Percentiles rank a stretch among this genome's conserved stretches.
phyloP scores from a whole-genome alignment of 2,888 invertebrate species.

The Cosmopolites sordidus region DNA sequence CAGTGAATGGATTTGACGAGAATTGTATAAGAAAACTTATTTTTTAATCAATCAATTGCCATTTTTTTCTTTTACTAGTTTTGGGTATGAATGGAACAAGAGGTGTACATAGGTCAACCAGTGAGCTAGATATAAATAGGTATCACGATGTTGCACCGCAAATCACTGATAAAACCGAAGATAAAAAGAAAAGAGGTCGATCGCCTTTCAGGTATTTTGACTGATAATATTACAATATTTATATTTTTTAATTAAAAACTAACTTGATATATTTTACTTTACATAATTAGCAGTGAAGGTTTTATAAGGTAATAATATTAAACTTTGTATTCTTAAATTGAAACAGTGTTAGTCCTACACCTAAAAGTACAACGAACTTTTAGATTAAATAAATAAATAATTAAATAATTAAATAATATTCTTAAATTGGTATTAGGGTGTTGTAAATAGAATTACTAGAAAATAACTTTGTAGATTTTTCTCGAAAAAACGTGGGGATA shows the following conservation, averaged over 20 bases:
- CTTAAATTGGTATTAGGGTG: too few species aligned
- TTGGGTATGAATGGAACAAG: conserved; percentile 35
- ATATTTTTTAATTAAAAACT: conserved; percentile 7
- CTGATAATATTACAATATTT: too few species aligned
- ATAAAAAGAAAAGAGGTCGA: conserved; percentile 77
- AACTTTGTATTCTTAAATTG: neutral
- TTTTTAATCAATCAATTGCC: too few species aligned
- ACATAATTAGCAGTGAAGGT: conserved; percentile 23
- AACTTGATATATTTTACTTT: conserved; percentile 15
- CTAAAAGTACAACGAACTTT: too few species aligned
- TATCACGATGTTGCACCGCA: conserved; percentile 56
- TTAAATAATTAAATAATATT: too few species aligned
- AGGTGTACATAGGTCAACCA: conserved; percentile 65
- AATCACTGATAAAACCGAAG: conserved; percentile 43
- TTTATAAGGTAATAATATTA: conserved; percentile 26
- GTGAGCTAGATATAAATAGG: conserved; percentile 72
- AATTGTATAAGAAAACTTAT: too few species aligned
- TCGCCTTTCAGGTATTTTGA: conserved; percentile 77
- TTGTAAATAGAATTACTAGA: too few species aligned
- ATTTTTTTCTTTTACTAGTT: conserved; percentile 18
- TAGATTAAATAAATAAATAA: too few species aligned
- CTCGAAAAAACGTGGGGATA: conserved; percentile 67
- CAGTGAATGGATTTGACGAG: conserved; percentile 41
- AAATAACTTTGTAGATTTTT: conserved; percentile 72
- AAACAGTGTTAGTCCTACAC: too few species aligned